Evolutionary conservation across 2,113 vertebrate genomes (phyloP), one percentile per base, ranked within the genome.

Genomic region (Trochalopteron elliotii): DNA sequence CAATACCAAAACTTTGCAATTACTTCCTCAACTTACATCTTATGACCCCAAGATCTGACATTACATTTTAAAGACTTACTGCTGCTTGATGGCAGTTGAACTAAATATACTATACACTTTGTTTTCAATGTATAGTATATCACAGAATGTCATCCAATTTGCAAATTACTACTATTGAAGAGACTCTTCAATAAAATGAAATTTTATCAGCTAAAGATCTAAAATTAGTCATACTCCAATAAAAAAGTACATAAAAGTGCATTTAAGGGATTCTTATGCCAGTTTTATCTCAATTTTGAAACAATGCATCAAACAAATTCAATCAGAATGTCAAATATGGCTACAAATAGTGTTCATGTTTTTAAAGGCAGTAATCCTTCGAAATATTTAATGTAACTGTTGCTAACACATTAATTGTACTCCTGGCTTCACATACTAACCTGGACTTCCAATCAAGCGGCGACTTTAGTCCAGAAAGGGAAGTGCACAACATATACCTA

Each of bases 241-340:
- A 97, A 98, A 97, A 98, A 97, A 95, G 90, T 98, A 98, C 95
- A 97, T 98, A 98, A 98, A 98, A 98, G 97, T 98, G 96, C 97
- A 97, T 97, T 97, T 94, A 92, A 97, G 91, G 94, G 96, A 96
- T 97, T 97, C 93, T 96, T 97, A 97, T 96, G 96, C 97, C 97
- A 97, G 96, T 93, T 96, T 97, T 96, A 96, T 88, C 96, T 97
- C 96, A 96, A 96, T 94, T 97, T 96, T 92, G 96, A 97, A 98
- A 97, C 96, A 96, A 97, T 77, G 96, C 93, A 97, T 92, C 94
- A 96, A 96, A 97, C 90, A 96, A 97, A 97, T 94, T 95, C 92
- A 97, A 94, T 97, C 94, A 95, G 76, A 94, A 93, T 94, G 95
- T 97, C 93, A 96, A 94, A 92, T 97, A 97, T 83, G 91, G 96